Conservation (phyloP, 2,113 vertebrate genomes). For the Erpornis zantholeuca region DNA sequence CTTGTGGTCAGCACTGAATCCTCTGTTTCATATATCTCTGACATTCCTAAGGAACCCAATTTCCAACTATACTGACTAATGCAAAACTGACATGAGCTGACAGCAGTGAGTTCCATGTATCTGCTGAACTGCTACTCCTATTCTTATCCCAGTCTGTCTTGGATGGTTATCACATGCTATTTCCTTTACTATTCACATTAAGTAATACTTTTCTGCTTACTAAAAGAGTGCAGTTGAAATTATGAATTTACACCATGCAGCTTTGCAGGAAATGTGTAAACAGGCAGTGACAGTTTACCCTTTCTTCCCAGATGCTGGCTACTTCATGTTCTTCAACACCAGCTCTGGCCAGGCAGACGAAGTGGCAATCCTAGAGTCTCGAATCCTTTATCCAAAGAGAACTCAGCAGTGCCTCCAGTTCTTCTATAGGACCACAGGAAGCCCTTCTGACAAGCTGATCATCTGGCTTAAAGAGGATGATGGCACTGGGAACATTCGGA, state of each 20-base stretch:
- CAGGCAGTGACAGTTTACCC: not conserved
- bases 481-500: conserved; percentile 78
- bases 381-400: conserved; percentile 87
- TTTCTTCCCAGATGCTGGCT: conserved; percentile 76
- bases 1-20: not conserved
- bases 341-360: conserved; percentile 61
- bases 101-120: not conserved
- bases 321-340: conserved; percentile 84
- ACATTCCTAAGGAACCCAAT: not conserved
- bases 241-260: not conserved
- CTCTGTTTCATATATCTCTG: not conserved
- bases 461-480: conserved; percentile 89
- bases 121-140: not conserved
- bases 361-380: conserved; percentile 84
- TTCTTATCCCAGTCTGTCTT: not conserved
- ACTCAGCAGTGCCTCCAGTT: conserved; percentile 89
- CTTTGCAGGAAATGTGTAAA: not conserved
- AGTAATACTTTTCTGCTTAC: not conserved
- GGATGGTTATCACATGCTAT: not conserved
- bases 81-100: not conserved
- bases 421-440: conserved; percentile 89
- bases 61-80: not conserved
- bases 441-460: conserved; percentile 75
- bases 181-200: not conserved
- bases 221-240: not conserved